Base-by-base conservation (phyloP, 2,113 vertebrate genomes). In the Miniopterus natalensis region DNA sequence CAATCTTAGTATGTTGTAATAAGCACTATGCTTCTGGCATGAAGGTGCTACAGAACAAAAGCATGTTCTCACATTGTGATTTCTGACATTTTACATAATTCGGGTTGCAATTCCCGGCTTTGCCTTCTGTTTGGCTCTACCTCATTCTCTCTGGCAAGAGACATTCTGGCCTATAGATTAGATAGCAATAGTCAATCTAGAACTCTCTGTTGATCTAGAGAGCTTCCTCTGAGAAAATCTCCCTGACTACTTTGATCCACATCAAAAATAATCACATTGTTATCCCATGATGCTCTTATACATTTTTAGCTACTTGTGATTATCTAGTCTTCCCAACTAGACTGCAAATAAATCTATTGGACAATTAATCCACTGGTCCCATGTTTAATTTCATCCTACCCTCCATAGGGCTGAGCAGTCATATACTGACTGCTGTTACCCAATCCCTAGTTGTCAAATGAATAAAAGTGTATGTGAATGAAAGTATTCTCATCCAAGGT, bases 201-300 rank as follows among this genome's bases (percentile, higher is more conserved):
- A 90, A 31, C 14, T 63, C 84, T 66, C 36, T 49, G 25, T 55
- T 61, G 73, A 80, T 68, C 51, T 59, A 45, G n/a, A 75, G 13
- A 49, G 27, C 47, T 88, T 87, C 63, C 65, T 68, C 63, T 12
- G 80, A 80, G 79, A 93, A 92, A 90, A 81, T 94, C 57, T 74
- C 79, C 29, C 59, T 90, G 59, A 49, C 29, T 27, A 13, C 47
- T 71, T 3, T 40, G 90, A 63, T 40, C 31, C 53, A 68, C 6
- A 92, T 66, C 59, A 47, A 92, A 90, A 94, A 70, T 49, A 59
- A 87, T 90, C 71, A 55, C 49, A 55, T 40, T 40, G 18, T 14
- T 29, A 14, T 11, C 5, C 49, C 70, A 31, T 6, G 36, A 84
- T 0, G 1, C 71, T 80, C 57, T 25, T 73, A 77, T 11, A 91